Base-by-base conservation (phyloP, 1,140 invertebrate genomes). In the Papilio dardanus region DNA sequence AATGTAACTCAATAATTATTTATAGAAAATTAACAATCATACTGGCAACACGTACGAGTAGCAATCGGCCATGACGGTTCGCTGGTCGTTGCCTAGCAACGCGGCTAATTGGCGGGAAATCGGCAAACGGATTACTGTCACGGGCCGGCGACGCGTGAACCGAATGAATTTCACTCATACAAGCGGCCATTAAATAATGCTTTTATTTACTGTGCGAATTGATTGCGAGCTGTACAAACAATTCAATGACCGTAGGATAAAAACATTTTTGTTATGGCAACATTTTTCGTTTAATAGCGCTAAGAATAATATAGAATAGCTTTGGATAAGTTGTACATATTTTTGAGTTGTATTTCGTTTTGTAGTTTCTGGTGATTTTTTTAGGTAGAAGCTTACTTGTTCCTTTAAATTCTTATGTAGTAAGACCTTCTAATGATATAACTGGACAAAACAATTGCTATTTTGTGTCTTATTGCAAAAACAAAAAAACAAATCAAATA, bases 71-170 rank as follows among this genome's bases (percentile, higher is more conserved):
- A 82, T 85, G 82, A 82, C 83, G 81, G 81, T 81, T 81, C 77
- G 77, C 77, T 73, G 74, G 69, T 69, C 75, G 82, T 86, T 83
- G 80, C 81, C 77, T 81, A 77, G 85, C 85, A 83, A 86, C 85
- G 76, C 37, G 75, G 71, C 75, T 88, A 87, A 88, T 87, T 87
- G 86, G 85, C 86, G 86, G 79, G 78, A 88, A 88, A 88, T 88
- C 85, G 82, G 76, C 77, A 76, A 81, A 82, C 79, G 83, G 84
- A 83, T 83, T 86, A 83, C 82, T 73, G 79, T 80, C 66, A 76
- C 73, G 71, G 50, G 71, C 79, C 74, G 71, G 77, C 76, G 76
- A 77, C 73, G 79, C 79, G 77, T 80, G 77, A 81, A 81, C 73
- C 83, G 79, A 73, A 73, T 54, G 71, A 73, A 73, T 54, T 73